Evolutionary conservation across 1,140 invertebrate genomes (phyloP), one percentile per base, ranked within the genome.

Genomic region (Drosophila oshimai): DNA sequence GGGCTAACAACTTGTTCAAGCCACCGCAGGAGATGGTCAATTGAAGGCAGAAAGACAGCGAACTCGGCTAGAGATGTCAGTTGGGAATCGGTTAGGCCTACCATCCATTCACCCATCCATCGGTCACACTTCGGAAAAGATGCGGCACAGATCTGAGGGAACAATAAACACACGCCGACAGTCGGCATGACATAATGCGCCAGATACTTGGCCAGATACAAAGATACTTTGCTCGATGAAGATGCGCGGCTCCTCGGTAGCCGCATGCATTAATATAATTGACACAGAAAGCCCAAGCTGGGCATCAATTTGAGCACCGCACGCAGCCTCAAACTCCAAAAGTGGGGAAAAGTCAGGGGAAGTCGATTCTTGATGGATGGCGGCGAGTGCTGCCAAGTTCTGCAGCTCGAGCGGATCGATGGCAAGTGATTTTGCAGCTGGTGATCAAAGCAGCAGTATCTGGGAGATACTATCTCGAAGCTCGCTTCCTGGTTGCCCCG

Each of bases 231-330:
- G 45, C 20, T 13, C 26, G 50, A 50, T 45, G 62, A 47, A 42
- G 55, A 46, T 64, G 39, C 37, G 31, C 57, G 18, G 53, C 34
- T 69, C 34, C 54, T 24, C 65, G 54, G 64, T 62, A 62, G 64
- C 60, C 55, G 74, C 71, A 83, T 88, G 67, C 84, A 88, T 88
- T 83, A 88, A 84, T 83, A 65, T 83, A 88, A 89, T 88, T 84
- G 84, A 83, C 84, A 88, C 75, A 88, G 84, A 88, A 88, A 81
- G 36, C 72, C 44, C 60, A 73, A 73, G 62, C 67, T 61, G 70
- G 41, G 60, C 70, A 74, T 69, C 75, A 78, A 84, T 75, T 68
- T 55, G 80, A 28, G 74, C 51, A 62, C 51, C 44, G 47, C 71
- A 74, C 47, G 71, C 62, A 54, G 69, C 71, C 54, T 34, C 28